Evolutionary conservation across 2,797 vertebrate species (phyloP).

Genomic region (Gastrophryne carolinensis): DNA sequence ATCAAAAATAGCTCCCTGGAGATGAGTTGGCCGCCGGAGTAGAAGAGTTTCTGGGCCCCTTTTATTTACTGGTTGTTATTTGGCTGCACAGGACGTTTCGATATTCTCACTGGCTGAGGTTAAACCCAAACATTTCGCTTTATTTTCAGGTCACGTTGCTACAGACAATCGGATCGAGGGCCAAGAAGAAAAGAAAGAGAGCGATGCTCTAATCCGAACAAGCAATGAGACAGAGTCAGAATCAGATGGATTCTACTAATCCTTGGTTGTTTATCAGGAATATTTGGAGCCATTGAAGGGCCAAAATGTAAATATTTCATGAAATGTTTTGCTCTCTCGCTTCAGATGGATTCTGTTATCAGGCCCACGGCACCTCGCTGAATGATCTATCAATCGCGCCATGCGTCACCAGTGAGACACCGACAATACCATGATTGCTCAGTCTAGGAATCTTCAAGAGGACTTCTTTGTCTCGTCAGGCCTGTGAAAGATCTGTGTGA

Average conservation of each 20-base stretch:
- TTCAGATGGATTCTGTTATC: constrained; percentile 45
- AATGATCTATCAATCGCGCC: constrained; percentile 29
- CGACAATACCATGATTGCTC: constrained; percentile 17
- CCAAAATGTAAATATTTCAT: constrained; percentile 44
- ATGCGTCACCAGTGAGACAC: constrained; percentile 26
- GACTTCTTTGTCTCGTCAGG: constrained; percentile 15
- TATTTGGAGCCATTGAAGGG: constrained; percentile 41
- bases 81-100: background rate
- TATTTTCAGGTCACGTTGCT: constrained; percentile 27
- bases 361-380: constrained; percentile 31
- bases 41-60: too few species aligned
- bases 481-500: too few species aligned
- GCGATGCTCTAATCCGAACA: constrained; percentile 25
- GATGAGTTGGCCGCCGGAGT: too few species aligned
- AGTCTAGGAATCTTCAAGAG: constrained; percentile 40
- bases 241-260: constrained; percentile 47
- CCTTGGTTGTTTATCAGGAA: constrained; percentile 51
- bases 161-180: constrained; percentile 21
- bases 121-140: constrained; percentile 6
- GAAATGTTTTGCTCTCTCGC: constrained; percentile 40
- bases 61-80: background rate
- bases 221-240: constrained; percentile 22
- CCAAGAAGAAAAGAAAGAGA: constrained; percentile 16
- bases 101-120: background rate
- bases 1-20: too few species aligned